Base-by-base conservation (phyloP, 2,113 vertebrate genomes). In the Sceloporus undulatus region DNA sequence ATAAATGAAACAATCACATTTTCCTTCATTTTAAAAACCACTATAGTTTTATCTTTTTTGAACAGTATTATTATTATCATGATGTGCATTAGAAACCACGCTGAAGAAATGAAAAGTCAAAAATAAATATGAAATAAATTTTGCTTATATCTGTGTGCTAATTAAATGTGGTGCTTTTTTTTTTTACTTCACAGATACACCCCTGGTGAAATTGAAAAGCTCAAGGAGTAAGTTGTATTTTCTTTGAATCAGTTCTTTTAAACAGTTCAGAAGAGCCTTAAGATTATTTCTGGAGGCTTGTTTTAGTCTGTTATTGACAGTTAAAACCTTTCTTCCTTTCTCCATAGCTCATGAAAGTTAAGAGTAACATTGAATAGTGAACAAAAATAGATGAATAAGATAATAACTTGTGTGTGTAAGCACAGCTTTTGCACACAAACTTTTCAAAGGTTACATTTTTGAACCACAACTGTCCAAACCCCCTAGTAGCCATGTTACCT, bases 161-260 rank as follows among this genome's bases (percentile, higher is more conserved):
- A 95, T 71, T 93, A 23, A 92, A 87, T 84, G 6, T 86, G 0
- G 88, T 94, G 91, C 95, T 92, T 94, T 56, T 89, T 73, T 34
- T 34, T 34, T 34, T 34, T 92, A 19, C 94, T 94, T 18, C 19
- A 48, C 97, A 99, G 98, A 94, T 99, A 99, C 76, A 98, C 98
- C 9, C 97, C 98, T 54, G 98, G 98, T 79, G 99, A 99, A 97
- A 99, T 99, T 75, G 98, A 99, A 94, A 99, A 98, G 90, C 98
- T 99, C 25, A 99, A 98, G 97, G 97, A 98, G 98, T 99, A 97
- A 99, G 99, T 98, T 82, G 86, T 88, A 87, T 75, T 52, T 68
- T 54, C 13, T 74, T 65, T 48, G 23, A 83, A 38, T 34, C 65
- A 5, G 23, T 16, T 9, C 42, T 66, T 87, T 79, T 29, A 79